Percentiles rank a stretch among this genome's conserved stretches.
Conservation (phyloP, 2,797 vertebrate genomes). For the Linurgus olivaceus region DNA sequence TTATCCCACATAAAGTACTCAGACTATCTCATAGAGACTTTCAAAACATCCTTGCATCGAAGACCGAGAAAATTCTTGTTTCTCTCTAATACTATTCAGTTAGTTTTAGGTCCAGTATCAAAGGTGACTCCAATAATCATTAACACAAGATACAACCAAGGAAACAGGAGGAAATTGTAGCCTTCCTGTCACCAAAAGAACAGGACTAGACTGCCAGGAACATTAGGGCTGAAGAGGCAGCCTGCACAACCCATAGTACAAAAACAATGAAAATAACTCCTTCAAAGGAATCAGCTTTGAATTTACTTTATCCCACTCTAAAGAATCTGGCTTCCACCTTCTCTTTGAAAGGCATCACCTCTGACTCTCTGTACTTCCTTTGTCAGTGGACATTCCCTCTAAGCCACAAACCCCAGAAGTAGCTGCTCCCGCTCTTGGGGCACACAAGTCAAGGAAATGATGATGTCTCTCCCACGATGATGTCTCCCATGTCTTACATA, state of each 20-base stretch:
- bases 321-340: not conserved
- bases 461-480: fast-evolving
- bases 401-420: not conserved
- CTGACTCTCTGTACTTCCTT: not conserved
- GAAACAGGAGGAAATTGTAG: not conserved
- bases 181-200: not conserved
- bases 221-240: not conserved
- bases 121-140: not conserved
- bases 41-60: not conserved
- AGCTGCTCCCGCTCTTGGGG: not conserved
- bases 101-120: not conserved
- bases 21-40: not conserved
- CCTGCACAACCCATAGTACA: not conserved
- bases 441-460: not conserved
- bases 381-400: not conserved
- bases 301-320: not conserved
- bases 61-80: not conserved
- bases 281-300: not conserved
- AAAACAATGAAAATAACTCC: not conserved
- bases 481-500: fast-evolving
- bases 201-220: not conserved
- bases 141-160: not conserved
- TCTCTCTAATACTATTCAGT: not conserved
- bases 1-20: not conserved
- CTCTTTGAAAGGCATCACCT: not conserved